Evolutionary conservation across 1,140 invertebrate species (phyloP), one percentile per base, ranked within the genome.

Genomic region (Lamellibrachia luymesi): DNA sequence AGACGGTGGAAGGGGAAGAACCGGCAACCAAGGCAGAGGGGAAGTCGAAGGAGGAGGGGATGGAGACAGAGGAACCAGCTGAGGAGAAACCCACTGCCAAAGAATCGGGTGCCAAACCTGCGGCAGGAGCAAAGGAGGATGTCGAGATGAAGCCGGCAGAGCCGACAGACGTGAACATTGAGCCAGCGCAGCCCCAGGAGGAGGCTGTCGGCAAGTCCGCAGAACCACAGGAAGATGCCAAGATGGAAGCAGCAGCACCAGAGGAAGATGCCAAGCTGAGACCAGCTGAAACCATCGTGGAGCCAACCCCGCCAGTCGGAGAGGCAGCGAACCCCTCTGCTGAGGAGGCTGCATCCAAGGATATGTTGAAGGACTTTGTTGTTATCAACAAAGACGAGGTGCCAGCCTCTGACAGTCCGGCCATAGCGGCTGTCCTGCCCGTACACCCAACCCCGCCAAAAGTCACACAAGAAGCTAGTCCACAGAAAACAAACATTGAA

Each of bases 351-450:
- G 38, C 92, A 51, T 91, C 93, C 13, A 92, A 90, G 6, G 94
- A 94, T 80, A 49, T 94, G 51, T 93, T 93, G 50, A 94, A 94
- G 90, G 95, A 96, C 89, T 96, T 94, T 94, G 95, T 95, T 92
- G 94, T 96, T 92, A 94, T 95, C 64, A 94, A 94, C 93, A 95
- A 94, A 91, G 92, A 94, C 51, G 95, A 96, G 93, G 95, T 96
- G n/a, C 95, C 96, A 51, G 93, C 94, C 49, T 50, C 95, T 56
- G 94, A 96, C 90, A 96, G 95, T 93, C 50, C 93, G 27, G 95
- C 95, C 92, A 95, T 96, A 50, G 91, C 93, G n/a, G 92, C 94
- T 10, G 94, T 94, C 92, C 91, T 95, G 52, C 94, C 95, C 27
- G 92, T 93, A 91, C 38, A 64, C 13, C 92, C 27, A 50, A 91